phyloP scores from a whole-genome alignment of 2,797 vertebrate genomes.

The Pantherophis alleghaniensis region DNA sequence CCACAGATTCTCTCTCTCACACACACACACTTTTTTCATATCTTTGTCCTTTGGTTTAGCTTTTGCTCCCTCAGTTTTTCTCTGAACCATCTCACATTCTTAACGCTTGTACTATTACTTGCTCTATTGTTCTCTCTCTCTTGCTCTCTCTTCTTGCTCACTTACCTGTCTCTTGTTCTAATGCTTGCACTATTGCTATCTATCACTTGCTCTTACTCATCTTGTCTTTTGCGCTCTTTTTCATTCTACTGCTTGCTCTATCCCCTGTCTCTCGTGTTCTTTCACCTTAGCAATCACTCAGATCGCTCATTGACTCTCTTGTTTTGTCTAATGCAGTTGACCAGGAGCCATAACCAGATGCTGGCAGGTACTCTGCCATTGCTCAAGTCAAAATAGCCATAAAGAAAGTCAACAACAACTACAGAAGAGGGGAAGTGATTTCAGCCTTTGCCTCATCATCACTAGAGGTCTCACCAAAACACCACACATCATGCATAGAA shows the following conservation, averaged over 20 bases:
- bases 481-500: neutral
- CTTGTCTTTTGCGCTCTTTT: neutral
- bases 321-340: neutral
- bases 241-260: neutral
- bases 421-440: neutral
- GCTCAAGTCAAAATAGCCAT: neutral
- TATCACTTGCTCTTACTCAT: neutral
- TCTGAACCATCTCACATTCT: neutral
- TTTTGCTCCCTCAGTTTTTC: neutral
- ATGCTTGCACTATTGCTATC: neutral
- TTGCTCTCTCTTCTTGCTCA: neutral
- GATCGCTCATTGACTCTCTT: neutral
- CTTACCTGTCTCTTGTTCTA: neutral
- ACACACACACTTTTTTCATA: neutral
- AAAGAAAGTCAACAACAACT: neutral
- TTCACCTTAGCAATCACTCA: neutral
- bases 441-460: neutral
- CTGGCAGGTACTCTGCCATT: neutral
- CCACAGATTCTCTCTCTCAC: neutral
- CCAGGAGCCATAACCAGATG: neutral
- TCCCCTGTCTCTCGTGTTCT: neutral
- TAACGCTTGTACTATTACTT: neutral
- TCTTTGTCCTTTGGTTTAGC: neutral
- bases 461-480: neutral
- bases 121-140: neutral